These are phyloP conservation scores for Rhinoraja longicauda DNA, from an alignment of 2,797 vertebrate genomes.

Conservation along the genomic window DNA sequence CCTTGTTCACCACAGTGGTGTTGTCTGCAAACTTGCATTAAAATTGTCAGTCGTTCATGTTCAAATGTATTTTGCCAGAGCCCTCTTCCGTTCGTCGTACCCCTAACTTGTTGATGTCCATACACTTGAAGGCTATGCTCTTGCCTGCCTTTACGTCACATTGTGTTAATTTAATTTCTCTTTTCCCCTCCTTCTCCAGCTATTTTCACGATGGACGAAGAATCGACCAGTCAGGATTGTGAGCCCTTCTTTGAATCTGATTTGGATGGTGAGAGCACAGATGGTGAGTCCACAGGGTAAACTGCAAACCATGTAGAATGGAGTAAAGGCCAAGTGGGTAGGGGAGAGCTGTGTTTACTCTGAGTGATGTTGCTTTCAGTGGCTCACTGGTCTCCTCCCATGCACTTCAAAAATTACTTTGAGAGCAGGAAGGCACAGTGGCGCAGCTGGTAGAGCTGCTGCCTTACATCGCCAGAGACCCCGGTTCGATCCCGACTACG, in stretches of 20 bases:
- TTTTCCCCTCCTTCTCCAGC: slow-evolving; percentile 53
- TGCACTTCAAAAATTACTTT: neutral
- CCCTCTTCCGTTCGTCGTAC: neutral
- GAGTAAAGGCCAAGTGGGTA: neutral
- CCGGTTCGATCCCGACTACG: too few species aligned
- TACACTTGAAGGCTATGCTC: neutral
- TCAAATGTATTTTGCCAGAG: neutral
- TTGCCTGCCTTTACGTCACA: too few species aligned
- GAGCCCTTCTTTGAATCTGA: slow-evolving; percentile 87
- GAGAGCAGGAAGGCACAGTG: neutral
- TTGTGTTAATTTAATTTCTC: neutral
- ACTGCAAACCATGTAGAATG: neutral
- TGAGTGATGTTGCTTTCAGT: neutral
- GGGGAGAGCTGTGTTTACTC: neutral
- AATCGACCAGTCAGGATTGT: slow-evolving; percentile 76
- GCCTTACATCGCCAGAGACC: too few species aligned
- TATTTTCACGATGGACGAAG: slow-evolving; percentile 87
- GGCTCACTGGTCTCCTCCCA: too few species aligned
- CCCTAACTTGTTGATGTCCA: neutral
- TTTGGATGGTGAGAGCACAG: slow-evolving; percentile 77
- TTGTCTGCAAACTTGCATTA: too few species aligned
- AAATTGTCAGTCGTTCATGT: neutral
- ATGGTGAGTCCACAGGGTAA: slow-evolving; percentile 61
- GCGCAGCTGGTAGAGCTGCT: too few species aligned
- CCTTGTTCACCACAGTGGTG: neutral